Evolutionary conservation across 2,113 vertebrate genomes (phyloP).

Genomic region (Sylvietta virens): DNA sequence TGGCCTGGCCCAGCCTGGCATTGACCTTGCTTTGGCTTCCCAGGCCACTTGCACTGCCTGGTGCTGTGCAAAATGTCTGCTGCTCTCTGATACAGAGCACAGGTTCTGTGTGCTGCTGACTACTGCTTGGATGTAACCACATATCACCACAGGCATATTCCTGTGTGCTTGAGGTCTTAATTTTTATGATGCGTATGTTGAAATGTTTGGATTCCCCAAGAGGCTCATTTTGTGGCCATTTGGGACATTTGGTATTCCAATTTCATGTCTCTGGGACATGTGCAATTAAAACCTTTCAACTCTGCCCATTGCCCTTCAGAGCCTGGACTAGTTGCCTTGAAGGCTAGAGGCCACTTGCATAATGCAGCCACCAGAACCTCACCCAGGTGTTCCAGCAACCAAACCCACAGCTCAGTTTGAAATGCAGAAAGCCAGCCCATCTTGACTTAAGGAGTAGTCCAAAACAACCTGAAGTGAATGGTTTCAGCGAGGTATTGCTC

Average conservation of each 20-base stretch:
- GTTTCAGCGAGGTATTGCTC: neutral
- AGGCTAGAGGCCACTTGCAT: neutral
- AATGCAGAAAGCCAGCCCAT: neutral
- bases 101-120: neutral
- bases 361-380: neutral
- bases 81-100: neutral
- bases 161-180: neutral
- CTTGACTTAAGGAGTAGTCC: neutral
- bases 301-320: neutral
- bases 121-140: neutral
- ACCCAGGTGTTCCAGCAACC: neutral
- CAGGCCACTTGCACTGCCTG: rapidly evolving
- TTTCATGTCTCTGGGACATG: neutral
- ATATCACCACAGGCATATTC: neutral
- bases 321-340: neutral
- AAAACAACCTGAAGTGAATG: neutral
- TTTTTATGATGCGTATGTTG: neutral
- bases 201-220: neutral
- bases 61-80: neutral
- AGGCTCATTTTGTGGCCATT: neutral
- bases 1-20: neutral
- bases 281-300: neutral
- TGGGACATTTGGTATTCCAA: neutral
- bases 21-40: neutral
- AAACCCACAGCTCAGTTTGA: neutral